Base-by-base conservation (phyloP, 2,113 vertebrate genomes). In the Struthio camelus region DNA sequence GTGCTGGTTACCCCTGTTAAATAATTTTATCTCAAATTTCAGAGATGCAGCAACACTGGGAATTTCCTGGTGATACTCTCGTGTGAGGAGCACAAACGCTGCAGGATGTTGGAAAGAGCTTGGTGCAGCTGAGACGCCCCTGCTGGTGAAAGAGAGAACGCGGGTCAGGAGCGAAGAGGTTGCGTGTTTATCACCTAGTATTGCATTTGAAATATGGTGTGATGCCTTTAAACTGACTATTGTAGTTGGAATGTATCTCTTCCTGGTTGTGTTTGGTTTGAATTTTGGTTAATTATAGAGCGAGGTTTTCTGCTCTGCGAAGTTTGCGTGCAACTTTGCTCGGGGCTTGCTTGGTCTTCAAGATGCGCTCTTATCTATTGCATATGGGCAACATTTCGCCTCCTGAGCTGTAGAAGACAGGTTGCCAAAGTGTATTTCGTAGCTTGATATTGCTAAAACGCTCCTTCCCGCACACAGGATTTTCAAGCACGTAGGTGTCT, bases 361-460 rank as follows among this genome's bases (percentile, higher is more conserved):
- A 94, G 94, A 94, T 69, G 44, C 90, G 79, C 59, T 93, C 79
- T 96, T 56, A 86, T 64, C 71, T 36, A 51, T 82, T 92, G 87
- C 93, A 64, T 87, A 65, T 65, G 76, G 90, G 80, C 92, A 95
- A 70, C 59, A 50, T 65, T 96, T 92, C 78, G 72, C 88, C 81
- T 92, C 78, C 87, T 81, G 78, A 85, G 62, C 59, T 91, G 80
- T 76, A 78, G 44, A 81, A 80, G 40, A 79, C 44, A 44, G 23
- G 7, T 83, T 96, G 93, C 93, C 93, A 89, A 95, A 85, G 40
- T 50, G 61, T 79, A 51, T 82, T 96, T 94, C 59, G 64, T 95
- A 75, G 80, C 62, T 88, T 78, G 42, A 53, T 90, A 85, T 71
- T 93, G 77, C 89, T 96, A 22, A 53, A 95, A 77, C 81, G 50